Evolutionary conservation across 2,888 invertebrate genomes (phyloP), one percentile per base, ranked within the genome.

Genomic region (Diaprepes abbreviatus): DNA sequence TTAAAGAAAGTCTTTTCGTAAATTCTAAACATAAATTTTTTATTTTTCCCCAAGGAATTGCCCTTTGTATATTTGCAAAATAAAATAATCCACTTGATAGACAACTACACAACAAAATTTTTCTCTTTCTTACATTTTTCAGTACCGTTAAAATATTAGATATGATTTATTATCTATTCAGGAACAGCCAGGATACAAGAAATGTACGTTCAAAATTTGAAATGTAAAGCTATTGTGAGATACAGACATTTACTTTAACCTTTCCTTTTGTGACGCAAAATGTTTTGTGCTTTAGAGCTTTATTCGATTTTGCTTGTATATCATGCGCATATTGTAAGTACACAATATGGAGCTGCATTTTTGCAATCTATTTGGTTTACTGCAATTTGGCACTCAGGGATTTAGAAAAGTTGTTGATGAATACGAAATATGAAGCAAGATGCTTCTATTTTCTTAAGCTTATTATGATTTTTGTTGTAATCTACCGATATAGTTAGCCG

Each of bases 251-350:
- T 19, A 17, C 45, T 59, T 10, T 35, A 59, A 48, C 59, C 33
- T 59, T 21, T 12, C 21, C 45, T 45, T 35, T 59, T 59, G 59
- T 59, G n/a, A 59, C 54, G 52, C 35, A 54, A 52, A 52, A 52
- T 45, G 40, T 31, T 67, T 67, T 57, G 55, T 55, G 54, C 64
- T 64, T 33, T 21, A 31, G 54, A 9, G 54, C 54, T 60, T 60
- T 43, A 57, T 54, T 60, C 60, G 45, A 60, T 52, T 60, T 55
- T 33, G 48, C 48, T 60, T 67, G 60, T 57, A 28, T 57, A 28
- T 40, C 14, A 14, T 48, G 45, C 10, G 33, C 33, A 16, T 45
- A 64, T 54, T 38, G 35, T 28, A 54, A 35, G 35, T 19, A 54
- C 17, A 54, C 38, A 38, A 38, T 38, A 16, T 38, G 14, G 14